Evolutionary conservation across 1,140 invertebrate species (phyloP).

Genomic region (Potamilus streckersoni): DNA sequence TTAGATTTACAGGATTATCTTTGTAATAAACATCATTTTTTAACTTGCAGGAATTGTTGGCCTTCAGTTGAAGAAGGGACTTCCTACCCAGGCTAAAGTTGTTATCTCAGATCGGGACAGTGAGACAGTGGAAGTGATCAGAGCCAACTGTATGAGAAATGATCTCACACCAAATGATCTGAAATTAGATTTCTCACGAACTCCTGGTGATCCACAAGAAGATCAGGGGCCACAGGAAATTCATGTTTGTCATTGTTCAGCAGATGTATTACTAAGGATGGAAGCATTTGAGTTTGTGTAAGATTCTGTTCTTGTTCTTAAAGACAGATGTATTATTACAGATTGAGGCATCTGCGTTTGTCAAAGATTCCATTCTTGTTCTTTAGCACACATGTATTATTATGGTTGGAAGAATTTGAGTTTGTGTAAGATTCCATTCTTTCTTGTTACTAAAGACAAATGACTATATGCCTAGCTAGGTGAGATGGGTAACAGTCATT

Average conservation of each 20-base stretch:
- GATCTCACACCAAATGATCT: not conserved
- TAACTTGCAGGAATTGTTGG: constrained; percentile 42
- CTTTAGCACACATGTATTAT: not conserved
- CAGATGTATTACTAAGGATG: constrained; percentile 16
- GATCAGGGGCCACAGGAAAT: constrained; percentile 13
- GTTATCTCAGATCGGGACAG: constrained; percentile 32
- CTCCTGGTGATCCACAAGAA: constrained; percentile 10
- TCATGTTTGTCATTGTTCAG: constrained; percentile 12
- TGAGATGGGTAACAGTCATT: not conserved
- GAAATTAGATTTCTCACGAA: constrained; percentile 3
- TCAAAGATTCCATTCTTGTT: constrained; percentile 16
- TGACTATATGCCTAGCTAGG: not conserved
- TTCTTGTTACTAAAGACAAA: no score
- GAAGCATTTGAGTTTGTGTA: constrained; percentile 34
- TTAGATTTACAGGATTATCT: no score
- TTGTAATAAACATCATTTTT: not conserved
- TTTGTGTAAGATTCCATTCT: not conserved
- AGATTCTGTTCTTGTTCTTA: not conserved
- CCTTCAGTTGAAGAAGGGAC: constrained; percentile 48
- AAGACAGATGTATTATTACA: constrained; percentile 9
- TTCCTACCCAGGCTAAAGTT: constrained; percentile 26
- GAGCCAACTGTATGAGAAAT: constrained; percentile 14
- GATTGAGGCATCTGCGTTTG: constrained; percentile 29
- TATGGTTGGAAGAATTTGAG: constrained; percentile 26
- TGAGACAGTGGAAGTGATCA: not conserved